A percentile compares a stretch with the other conserved stretches of the same genome.
Conservation (phyloP, 2,113 vertebrate genomes). For the Menura novaehollandiae region DNA sequence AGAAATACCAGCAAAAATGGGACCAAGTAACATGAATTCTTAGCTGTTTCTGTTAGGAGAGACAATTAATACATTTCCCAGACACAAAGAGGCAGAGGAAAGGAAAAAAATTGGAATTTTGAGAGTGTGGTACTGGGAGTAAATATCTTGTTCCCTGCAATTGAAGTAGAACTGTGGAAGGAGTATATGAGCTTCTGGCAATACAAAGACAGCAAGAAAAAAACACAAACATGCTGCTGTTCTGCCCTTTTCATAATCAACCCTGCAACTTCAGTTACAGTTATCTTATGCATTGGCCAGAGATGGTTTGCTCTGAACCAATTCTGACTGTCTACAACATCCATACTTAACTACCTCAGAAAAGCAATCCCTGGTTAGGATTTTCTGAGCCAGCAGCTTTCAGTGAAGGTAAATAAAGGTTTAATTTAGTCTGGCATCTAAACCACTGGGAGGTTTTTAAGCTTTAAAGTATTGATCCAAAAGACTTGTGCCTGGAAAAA, state of each 20-base stretch:
- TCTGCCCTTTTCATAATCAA: neutral
- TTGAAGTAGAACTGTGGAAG: neutral
- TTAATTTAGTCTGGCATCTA: neutral
- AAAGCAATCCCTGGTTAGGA: neutral
- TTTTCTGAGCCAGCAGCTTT: neutral
- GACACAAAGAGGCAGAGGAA: neutral
- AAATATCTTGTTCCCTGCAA: neutral
- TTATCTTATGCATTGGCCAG: neutral
- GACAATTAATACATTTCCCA: neutral
- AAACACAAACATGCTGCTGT: neutral
- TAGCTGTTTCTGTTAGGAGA: neutral
- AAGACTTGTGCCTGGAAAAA: neutral
- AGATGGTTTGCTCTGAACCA: neutral
- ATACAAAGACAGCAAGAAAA: neutral
- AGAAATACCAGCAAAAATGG: neutral
- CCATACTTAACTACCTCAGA: neutral
- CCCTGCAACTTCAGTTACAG: neutral
- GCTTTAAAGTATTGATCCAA: neutral
- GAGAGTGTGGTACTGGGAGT: neutral
- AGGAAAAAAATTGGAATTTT: neutral
- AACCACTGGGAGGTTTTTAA: neutral
- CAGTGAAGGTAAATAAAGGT: neutral
- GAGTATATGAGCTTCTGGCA: neutral
- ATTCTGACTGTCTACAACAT: neutral
- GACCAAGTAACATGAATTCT: neutral